phyloP scores from a whole-genome alignment of 2,113 vertebrate species.

The Thinocorus orbignyianus region DNA sequence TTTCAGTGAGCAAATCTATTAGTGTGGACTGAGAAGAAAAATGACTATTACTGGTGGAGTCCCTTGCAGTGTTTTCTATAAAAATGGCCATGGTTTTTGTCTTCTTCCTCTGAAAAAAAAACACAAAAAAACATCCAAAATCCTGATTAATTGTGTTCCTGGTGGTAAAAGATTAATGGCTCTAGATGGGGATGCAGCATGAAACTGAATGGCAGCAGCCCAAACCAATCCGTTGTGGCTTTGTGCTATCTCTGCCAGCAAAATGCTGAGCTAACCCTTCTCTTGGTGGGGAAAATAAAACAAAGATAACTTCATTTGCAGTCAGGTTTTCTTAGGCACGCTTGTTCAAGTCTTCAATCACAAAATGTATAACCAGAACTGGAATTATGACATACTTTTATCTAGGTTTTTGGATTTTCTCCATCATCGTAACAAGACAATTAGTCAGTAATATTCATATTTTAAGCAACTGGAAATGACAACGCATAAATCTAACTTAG shows the following conservation, averaged over 20 bases:
- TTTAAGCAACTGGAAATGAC: constrained; percentile 6
- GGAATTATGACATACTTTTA: neutral
- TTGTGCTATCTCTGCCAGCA: neutral
- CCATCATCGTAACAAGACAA: neutral
- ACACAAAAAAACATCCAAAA: neutral
- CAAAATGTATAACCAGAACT: neutral
- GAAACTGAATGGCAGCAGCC: constrained; percentile 25
- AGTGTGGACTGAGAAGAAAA: constrained; percentile 21
- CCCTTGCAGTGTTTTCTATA: constrained; percentile 7
- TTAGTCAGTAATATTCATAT: neutral
- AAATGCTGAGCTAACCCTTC: constrained; percentile 1
- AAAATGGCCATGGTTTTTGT: constrained; percentile 22
- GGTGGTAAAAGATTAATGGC: constrained; percentile 7
- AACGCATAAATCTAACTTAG: neutral
- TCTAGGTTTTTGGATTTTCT: constrained; percentile 9
- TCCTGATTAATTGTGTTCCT: neutral
- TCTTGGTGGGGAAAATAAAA: constrained; percentile 18
- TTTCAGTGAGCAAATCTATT: constrained; percentile 1
- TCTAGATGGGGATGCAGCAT: neutral
- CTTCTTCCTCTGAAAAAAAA: neutral
- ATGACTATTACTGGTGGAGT: constrained; percentile 12
- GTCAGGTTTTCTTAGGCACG: neutral
- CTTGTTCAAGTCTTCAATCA: constrained; percentile 1
- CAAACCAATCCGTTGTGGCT: neutral
- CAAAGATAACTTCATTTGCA: constrained; percentile 42